These are phyloP conservation scores for Heteronetta atricapilla DNA, from an alignment of 2,113 vertebrate genomes.

Conservation along the genomic window DNA sequence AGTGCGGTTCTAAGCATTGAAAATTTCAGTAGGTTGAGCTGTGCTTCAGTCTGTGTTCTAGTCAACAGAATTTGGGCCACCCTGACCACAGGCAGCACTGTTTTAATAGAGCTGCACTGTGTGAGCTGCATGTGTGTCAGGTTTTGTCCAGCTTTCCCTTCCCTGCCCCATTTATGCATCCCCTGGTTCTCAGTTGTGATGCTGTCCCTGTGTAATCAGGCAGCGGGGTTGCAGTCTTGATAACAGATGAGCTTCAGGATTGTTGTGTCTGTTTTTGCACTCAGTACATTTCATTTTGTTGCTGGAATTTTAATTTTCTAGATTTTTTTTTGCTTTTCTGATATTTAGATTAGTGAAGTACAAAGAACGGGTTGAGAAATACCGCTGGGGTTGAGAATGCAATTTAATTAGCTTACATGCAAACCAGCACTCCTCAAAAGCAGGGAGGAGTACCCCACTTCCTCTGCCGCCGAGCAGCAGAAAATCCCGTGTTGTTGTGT, in stretches of 20 bases:
- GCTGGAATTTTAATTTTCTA: not conserved
- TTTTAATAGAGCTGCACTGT: not conserved
- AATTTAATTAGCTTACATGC: not conserved
- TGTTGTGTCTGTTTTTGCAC: not conserved
- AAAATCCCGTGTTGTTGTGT: fast-evolving
- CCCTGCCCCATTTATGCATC: not conserved
- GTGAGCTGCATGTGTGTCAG: not conserved
- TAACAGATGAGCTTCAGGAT: not conserved
- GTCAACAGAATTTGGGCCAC: no score
- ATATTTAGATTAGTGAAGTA: not conserved
- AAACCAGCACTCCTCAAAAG: not conserved
- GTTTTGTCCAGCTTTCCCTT: not conserved
- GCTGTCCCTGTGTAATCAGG: not conserved
- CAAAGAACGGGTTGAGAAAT: not conserved
- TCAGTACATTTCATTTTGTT: not conserved
- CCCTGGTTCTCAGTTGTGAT: not conserved
- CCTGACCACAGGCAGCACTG: not conserved
- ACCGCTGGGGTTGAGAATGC: not conserved
- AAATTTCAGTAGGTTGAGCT: not conserved
- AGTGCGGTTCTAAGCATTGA: not conserved
- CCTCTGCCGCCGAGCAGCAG: not conserved
- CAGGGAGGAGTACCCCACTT: not conserved
- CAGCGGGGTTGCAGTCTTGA: no score
- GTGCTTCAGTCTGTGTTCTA: not conserved
- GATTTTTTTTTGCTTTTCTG: not conserved